Conservation (phyloP, 2,113 vertebrate genomes). For the Ancistrus triradiatus region DNA sequence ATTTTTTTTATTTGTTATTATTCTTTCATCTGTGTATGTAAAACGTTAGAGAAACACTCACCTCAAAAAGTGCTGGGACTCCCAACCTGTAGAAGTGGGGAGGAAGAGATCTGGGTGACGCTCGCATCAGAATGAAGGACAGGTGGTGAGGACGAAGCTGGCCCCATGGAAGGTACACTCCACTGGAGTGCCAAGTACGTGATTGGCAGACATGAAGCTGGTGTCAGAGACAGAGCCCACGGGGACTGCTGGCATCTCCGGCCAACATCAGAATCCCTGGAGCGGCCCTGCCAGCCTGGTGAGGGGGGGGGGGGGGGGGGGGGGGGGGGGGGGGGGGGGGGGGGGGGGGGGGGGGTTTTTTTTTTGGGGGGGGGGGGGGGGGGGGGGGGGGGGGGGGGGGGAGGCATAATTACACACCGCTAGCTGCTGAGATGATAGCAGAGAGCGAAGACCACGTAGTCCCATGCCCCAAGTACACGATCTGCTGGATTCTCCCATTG, state of each 20-base stretch:
- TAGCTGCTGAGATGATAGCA: constrained; percentile 82
- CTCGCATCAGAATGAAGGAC: constrained; percentile 71
- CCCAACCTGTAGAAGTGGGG: constrained; percentile 89
- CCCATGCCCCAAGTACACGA: constrained; percentile 74
- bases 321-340: no score
- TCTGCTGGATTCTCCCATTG: constrained; percentile 46
- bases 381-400: no score
- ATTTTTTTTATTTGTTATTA: no score
- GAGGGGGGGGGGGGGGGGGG: no score
- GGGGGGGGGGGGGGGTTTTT: no score
- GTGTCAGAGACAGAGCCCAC: constrained; percentile 86
- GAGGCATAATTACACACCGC: constrained; percentile 86
- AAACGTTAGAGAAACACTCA: constrained; percentile 38
- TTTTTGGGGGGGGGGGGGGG: no score
- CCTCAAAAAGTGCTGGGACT: constrained; percentile 82
- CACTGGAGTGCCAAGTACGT: constrained; percentile 81
- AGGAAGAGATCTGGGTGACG: constrained; percentile 84
- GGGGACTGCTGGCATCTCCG: constrained; percentile 78
- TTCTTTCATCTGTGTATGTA: no score
- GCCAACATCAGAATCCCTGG: constrained; percentile 79
- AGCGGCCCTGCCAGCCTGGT: constrained; percentile 70
- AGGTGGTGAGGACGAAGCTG: constrained; percentile 72
- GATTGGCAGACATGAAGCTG: constrained; percentile 97
- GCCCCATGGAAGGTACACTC: constrained; percentile 87
- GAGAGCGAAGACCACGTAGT: constrained; percentile 85